Base-by-base conservation (phyloP, 2,888 invertebrate species). In the Eristalis tenax region DNA sequence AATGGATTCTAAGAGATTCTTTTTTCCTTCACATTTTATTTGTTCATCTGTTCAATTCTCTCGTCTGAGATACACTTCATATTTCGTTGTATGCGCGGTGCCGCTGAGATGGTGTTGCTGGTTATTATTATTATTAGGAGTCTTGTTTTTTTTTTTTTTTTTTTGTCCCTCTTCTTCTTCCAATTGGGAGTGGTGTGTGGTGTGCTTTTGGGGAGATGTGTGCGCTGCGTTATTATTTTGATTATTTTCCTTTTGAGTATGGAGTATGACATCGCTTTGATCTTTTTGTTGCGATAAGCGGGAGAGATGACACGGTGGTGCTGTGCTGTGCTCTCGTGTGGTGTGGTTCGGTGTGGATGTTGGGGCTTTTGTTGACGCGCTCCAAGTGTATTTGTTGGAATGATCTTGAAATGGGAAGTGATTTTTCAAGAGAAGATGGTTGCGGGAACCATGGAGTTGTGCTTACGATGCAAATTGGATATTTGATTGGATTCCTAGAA, bases 1-100 rank as follows among this genome's bases (percentile, higher is more conserved):
- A 86, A 86, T 86, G 86, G 82, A 78, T 82, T 78, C 86, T 75
- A 77, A 85, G 82, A 86, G 38, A 77, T 69, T 59, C 69, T 59
- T 59, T 6, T 77, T 59, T 59, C 18, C 1, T 11, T 23, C 26
- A n/a, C 59, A 61, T 73, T 65, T 23, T 59, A 50, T 18, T 69
- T 26, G 73, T 61, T 38, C 5, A 64, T 43, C 40, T 40, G 6
- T 70, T 66, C 56, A 32, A 32, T 40, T 18, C 13, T 22, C 57
- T 23, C 4, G 23, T 11, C 23, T 11, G 11, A 68, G 22, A 10
- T 8, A 59, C 28, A 56, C 40, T 71, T 69, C 61, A 77, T 69
- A 63, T 43, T 68, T 43, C 38, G 18, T 68, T 68, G 26, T 28
- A 18, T 50, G 50, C 43, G 15, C 15, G 43, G 13, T 65, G 64